Evolutionary conservation across 1,140 invertebrate species (phyloP), one percentile per base, ranked within the genome.

Genomic region (Vanessa atalanta): DNA sequence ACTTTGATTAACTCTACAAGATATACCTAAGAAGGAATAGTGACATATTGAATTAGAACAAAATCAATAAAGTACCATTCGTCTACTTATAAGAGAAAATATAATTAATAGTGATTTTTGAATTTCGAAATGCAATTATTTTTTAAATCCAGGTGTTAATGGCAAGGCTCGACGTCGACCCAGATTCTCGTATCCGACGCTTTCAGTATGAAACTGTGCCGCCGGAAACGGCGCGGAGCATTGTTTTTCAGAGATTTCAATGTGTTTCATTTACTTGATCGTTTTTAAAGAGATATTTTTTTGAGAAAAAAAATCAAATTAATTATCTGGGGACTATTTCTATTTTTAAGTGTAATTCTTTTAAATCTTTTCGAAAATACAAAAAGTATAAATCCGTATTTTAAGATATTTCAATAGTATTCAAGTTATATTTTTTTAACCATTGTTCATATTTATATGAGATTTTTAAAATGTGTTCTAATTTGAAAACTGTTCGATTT

Each of bases 191-290:
- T 26, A 55, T 67, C 65, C 65, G 65, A 13, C 15, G 65, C 51
- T 67, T 67, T 67, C 65, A 67, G 65, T 55, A 31, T 7, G 66
- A 57, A 68, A 68, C 31, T 68, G 53, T 47, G 51, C 53, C 53
- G 55, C 51, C 66, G 66, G 66, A 68, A 57, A n/a, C 55, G 15
- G 66, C 37, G n/a, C 16, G 15, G 51, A 43, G 51, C 66, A 68
- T 68, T 68, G 66, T 68, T 68, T 61, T 68, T 68, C 66, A 68
- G 53, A 57, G 37, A 68, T 68, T 68, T 68, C 66, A 68, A 57
- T 57, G 66, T 55, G 55, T 57, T 68, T 68, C 53, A 68, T 68
- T 68, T 57, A 60, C 66, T 68, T 57, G 66, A 68, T 68, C 31
- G 26, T 47, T 66, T 66, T 66, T 68, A 37, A 61, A 61, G 26